phyloP scores from a whole-genome alignment of 2,797 vertebrate species.

The Crenichthys baileyi region DNA sequence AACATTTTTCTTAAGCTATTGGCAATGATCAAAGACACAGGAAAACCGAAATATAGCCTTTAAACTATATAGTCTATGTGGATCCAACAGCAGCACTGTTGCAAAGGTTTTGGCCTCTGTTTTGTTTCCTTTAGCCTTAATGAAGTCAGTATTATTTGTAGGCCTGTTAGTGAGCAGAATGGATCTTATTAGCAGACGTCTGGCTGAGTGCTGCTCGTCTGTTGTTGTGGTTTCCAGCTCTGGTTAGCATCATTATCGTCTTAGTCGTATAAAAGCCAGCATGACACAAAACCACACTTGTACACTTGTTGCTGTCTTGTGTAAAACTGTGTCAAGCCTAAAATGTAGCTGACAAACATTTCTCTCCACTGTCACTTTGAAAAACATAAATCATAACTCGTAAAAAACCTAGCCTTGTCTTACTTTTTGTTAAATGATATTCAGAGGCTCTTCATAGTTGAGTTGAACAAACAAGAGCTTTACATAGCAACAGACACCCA shows the following conservation, averaged over 20 bases:
- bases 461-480: not conserved
- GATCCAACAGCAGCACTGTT: not conserved
- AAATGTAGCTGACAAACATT: not conserved
- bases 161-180: constrained; percentile 46
- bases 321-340: not conserved
- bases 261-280: constrained; percentile 58
- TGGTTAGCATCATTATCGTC: constrained; percentile 69
- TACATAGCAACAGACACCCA: not conserved
- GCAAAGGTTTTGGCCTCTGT: constrained; percentile 40
- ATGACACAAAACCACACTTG: constrained; percentile 39
- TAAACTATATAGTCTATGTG: not conserved
- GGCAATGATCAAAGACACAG: not conserved
- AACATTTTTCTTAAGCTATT: not conserved
- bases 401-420: not conserved
- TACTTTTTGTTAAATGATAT: constrained; percentile 1
- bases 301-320: constrained; percentile 10
- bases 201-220: constrained; percentile 48
- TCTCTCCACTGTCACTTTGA: not conserved
- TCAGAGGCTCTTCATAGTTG: not conserved
- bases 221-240: constrained; percentile 70
- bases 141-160: constrained; percentile 51
- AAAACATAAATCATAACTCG: no score
- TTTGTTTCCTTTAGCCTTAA: constrained; percentile 51
- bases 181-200: constrained; percentile 65
- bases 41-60: not conserved